phyloP scores from a whole-genome alignment of 2,113 vertebrate genomes.

The Charina bottae region DNA sequence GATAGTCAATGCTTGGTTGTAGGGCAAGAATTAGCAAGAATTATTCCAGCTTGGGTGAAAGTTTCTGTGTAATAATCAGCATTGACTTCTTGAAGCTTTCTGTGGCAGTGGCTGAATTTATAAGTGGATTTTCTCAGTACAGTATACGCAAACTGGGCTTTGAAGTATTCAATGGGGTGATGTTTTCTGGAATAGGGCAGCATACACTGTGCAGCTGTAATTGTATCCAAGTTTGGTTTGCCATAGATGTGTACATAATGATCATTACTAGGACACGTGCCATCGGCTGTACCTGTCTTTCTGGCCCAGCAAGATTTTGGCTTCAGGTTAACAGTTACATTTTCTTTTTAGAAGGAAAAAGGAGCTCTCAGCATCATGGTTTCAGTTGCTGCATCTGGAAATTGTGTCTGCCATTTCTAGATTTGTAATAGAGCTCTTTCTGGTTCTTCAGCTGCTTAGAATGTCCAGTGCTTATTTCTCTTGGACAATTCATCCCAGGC shows the following conservation, averaged over 20 bases:
- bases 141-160: neutral
- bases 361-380: neutral
- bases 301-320: neutral
- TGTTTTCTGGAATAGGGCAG: neutral
- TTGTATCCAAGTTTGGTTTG: neutral
- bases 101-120: neutral
- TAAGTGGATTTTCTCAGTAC: neutral
- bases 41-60: neutral
- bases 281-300: neutral
- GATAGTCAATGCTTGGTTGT: neutral
- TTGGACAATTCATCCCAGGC: neutral
- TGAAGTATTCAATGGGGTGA: neutral
- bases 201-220: neutral
- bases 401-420: neutral
- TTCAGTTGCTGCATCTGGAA: neutral
- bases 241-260: slow-evolving; percentile 3
- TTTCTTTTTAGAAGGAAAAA: neutral
- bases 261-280: neutral
- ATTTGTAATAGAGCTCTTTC: neutral
- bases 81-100: neutral
- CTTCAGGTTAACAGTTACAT: neutral
- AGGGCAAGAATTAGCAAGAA: neutral
- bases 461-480: neutral
- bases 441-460: neutral
- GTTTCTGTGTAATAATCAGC: neutral